Evolutionary conservation across 2,888 invertebrate genomes (phyloP), one percentile per base, ranked within the genome.

Genomic region (Argynnis bischoffii): DNA sequence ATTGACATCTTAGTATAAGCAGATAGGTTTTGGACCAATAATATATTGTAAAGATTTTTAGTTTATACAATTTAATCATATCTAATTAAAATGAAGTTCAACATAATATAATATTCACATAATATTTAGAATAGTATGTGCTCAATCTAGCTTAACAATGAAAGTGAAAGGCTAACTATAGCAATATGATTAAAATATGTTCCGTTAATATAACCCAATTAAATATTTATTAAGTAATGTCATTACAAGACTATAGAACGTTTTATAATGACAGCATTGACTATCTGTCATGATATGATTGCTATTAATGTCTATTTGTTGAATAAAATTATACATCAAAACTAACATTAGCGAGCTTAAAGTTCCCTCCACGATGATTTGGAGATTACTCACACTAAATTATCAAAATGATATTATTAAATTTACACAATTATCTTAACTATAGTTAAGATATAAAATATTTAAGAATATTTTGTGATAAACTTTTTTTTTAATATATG

Each of bases 211-310:
- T 76, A 86, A 86, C 81, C 84, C 85, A 87, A 90, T 90, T 85
- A 89, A 87, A 87, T 83, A 77, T 83, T 79, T 82, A 86, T 90
- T 91, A 88, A 84, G 90, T 78, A 90, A 91, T 83, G 83, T 81
- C 83, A 81, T 86, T 86, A 84, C 79, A 81, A 82, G 81, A 83
- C 63, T 65, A 63, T 67, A 55, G 76, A 78, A 74, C 76, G 83
- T 89, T 86, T 88, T 83, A 89, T 81, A 90, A 92, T 78, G 73
- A 77, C 72, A 72, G 60, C 76, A 76, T 76, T 69, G 73, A 79
- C 81, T 79, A 89, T 90, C 81, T 83, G 89, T 90, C 86, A 89
- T 79, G 78, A 79, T 76, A 78, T 74, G 79, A 81, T 83, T 83
- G 75, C 73, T 79, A 83, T 82, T 82, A 81, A 75, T 72, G 72